Percentiles rank a stretch among this genome's conserved stretches.
phyloP scores from a whole-genome alignment of 2,888 invertebrate genomes.

The Pollenia griseotomentosa region DNA sequence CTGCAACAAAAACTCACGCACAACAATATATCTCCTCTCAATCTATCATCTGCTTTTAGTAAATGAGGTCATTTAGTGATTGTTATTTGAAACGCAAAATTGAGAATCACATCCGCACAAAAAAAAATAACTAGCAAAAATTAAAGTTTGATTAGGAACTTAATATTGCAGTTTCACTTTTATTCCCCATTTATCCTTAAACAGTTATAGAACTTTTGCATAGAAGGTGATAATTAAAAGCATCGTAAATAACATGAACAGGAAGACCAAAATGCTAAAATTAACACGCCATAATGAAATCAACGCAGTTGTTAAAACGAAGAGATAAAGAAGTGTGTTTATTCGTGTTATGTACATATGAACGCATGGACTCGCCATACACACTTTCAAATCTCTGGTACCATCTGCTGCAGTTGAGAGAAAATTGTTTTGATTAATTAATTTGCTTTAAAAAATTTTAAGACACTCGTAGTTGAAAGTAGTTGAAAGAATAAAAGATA shows the following conservation, averaged over 20 bases:
- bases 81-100: conserved; percentile 4
- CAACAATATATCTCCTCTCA: too few relatives aligned
- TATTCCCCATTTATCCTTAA: neutral
- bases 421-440: too few relatives aligned
- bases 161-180: conserved; percentile 16
- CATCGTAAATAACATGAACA: neutral
- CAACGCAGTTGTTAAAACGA: conserved; percentile 9
- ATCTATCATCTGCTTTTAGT: neutral
- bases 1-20: too few relatives aligned
- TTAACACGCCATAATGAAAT: conserved; percentile 61
- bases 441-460: too few relatives aligned
- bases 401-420: too few relatives aligned
- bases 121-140: neutral
- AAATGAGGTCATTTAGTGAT: conserved; percentile 13
- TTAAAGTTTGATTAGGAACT: conserved; percentile 17
- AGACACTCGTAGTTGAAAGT: too few relatives aligned
- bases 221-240: neutral
- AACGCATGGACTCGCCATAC: neutral
- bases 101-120: conserved; percentile 21
- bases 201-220: neutral
- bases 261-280: conserved; percentile 14
- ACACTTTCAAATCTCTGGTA: too few relatives aligned
- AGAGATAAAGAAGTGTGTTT: conserved; percentile 3
- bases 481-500: too few relatives aligned
- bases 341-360: neutral